These are phyloP conservation scores for Enteromius fasciolatus DNA, from an alignment of 2,797 vertebrate genomes.

Conservation along the genomic window DNA sequence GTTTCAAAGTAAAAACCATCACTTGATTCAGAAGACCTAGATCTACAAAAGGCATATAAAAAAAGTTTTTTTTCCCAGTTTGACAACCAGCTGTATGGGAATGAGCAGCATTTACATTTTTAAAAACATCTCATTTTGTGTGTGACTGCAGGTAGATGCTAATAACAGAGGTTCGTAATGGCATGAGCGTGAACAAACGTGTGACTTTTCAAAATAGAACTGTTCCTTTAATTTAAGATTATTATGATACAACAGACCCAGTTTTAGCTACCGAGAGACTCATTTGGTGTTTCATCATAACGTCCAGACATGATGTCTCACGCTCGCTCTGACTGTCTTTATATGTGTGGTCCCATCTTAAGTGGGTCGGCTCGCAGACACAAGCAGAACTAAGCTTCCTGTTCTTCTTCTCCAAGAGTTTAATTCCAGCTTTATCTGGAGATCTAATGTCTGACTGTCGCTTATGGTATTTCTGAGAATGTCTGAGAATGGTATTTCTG, in stretches of 20 bases:
- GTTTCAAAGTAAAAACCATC: neutral
- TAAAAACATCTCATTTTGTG: neutral
- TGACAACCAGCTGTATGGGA: neutral
- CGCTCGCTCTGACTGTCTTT: neutral
- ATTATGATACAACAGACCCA: neutral
- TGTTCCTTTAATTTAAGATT: neutral
- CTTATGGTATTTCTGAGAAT: constrained; percentile 14
- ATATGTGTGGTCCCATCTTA: neutral
- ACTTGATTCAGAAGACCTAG: neutral
- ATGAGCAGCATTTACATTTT: neutral
- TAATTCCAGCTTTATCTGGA: constrained; percentile 23
- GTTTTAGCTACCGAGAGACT: constrained; percentile 14
- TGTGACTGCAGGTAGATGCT: neutral
- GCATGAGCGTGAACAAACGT: neutral
- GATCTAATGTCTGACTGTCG: constrained; percentile 27
- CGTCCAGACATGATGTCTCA: constrained; percentile 28
- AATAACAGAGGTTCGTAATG: neutral
- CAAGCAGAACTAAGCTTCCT: constrained; percentile 9
- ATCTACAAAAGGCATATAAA: neutral
- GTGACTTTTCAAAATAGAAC: neutral
- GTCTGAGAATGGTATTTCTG: constrained; percentile 9
- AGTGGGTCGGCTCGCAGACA: constrained; percentile 11
- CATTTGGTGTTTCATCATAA: constrained; percentile 15
- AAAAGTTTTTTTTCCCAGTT: no score
- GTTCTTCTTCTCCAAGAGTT: constrained; percentile 16